Evolutionary conservation across 2,888 invertebrate species (phyloP).

Genomic region (Ethmia dodecea): DNA sequence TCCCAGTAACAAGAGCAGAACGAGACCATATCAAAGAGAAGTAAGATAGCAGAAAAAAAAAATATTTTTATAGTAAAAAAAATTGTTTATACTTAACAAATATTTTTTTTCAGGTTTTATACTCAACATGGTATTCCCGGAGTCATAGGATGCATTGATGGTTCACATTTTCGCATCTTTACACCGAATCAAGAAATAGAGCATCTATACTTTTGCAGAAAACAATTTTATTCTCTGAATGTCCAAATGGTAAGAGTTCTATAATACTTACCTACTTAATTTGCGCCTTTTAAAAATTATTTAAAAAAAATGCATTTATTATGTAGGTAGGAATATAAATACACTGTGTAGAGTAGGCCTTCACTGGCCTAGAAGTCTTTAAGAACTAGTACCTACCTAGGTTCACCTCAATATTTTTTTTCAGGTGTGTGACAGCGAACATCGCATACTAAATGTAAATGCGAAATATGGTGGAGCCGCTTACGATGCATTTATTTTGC

Average conservation of each 20-base stretch:
- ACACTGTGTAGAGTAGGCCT: too few species aligned
- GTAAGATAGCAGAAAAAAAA: background rate
- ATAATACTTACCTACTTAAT: background rate
- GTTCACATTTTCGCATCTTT: slow-evolving; percentile 14
- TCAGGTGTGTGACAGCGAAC: slow-evolving; percentile 24
- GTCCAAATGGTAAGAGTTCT: slow-evolving; percentile 14
- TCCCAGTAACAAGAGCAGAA: slow-evolving; percentile 7
- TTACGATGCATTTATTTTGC: slow-evolving; percentile 27
- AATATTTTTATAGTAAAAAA: background rate
- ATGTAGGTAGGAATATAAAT: too few species aligned
- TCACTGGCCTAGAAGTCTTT: too few species aligned
- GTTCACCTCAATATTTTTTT: slow-evolving; percentile 5
- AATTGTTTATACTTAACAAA: slow-evolving; percentile 1
- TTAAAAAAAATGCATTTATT: too few species aligned
- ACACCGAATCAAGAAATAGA: slow-evolving; percentile 7
- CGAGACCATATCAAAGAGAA: slow-evolving; percentile 2
- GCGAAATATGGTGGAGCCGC: slow-evolving; percentile 23
- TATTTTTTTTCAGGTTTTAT: slow-evolving; percentile 8
- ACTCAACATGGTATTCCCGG: slow-evolving; percentile 12
- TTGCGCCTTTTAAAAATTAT: background rate
- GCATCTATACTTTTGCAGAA: slow-evolving; percentile 13
- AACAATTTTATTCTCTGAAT: slow-evolving; percentile 16
- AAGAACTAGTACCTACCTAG: too few species aligned
- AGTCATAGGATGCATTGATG: slow-evolving; percentile 16
- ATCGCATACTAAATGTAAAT: slow-evolving; percentile 23